phyloP scores from a whole-genome alignment of 2,113 vertebrate species.

The Naja naja region DNA sequence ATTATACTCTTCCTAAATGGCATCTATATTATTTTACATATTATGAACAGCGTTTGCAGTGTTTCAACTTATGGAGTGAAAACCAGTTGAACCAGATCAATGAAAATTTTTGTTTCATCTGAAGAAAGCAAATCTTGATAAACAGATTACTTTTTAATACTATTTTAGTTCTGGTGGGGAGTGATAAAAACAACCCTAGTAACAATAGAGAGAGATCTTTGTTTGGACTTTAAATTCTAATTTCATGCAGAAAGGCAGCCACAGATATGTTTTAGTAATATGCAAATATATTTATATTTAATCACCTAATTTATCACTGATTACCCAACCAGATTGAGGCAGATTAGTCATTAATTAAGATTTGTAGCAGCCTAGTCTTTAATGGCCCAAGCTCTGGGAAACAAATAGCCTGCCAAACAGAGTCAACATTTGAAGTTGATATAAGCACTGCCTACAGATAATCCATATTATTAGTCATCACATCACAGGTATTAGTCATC shows the following conservation, averaged over 20 bases:
- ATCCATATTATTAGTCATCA: no score
- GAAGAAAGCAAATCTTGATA: not conserved
- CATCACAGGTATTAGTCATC: no score
- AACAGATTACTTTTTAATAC: not conserved
- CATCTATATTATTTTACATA: not conserved
- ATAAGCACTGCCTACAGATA: not conserved
- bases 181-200: not conserved
- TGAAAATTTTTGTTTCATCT: not conserved
- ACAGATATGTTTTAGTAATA: not conserved
- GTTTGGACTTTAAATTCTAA: not conserved
- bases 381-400: not conserved
- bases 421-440: not conserved
- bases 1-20: not conserved
- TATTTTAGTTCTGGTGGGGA: not conserved
- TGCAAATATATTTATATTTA: slow-evolving; percentile 10
- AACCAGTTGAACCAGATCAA: not conserved
- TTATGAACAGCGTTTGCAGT: not conserved
- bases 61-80: not conserved
- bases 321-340: not conserved
- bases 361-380: not conserved
- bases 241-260: not conserved
- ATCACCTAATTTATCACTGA: not conserved
- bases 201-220: not conserved
- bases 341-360: not conserved
- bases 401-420: not conserved